phyloP scores from a whole-genome alignment of 2,888 invertebrate genomes.

The Drosophila sordidapex region DNA sequence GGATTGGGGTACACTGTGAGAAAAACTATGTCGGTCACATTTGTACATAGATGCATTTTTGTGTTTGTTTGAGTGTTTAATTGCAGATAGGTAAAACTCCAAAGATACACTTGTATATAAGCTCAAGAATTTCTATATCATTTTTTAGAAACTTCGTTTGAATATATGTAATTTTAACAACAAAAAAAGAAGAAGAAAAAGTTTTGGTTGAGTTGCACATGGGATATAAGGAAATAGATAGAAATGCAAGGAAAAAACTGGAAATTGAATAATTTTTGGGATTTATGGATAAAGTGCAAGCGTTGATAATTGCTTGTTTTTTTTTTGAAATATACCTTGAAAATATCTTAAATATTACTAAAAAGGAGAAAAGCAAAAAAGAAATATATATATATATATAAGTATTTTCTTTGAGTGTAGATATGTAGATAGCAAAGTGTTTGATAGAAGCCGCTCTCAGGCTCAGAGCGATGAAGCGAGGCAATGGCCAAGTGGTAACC shows the following conservation, averaged over 20 bases:
- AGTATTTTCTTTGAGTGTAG: not conserved
- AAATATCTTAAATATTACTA: not conserved
- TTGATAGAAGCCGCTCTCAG: constrained; percentile 39
- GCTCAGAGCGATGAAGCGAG: constrained; percentile 9
- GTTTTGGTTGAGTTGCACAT: no score
- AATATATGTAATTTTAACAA: no score
- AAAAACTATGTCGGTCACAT: not conserved
- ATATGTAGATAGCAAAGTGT: constrained; percentile 8
- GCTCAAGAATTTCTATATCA: no score
- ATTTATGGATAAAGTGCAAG: not conserved
- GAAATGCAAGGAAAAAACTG: not conserved
- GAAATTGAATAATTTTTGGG: not conserved
- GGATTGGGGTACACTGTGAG: not conserved
- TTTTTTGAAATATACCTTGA: not conserved
- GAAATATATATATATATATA: not conserved
- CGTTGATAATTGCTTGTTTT: not conserved
- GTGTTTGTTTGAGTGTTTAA: not conserved
- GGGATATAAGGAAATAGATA: no score
- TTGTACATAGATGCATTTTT: not conserved
- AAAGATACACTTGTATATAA: not conserved
- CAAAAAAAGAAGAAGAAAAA: no score
- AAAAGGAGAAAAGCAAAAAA: not conserved
- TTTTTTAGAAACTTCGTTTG: no score
- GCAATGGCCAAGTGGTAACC: constrained; percentile 66
- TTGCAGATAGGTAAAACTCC: not conserved